These are phyloP conservation scores for Campoletis raptor DNA, from an alignment of 2,888 invertebrate species.

Conservation along the genomic window DNA sequence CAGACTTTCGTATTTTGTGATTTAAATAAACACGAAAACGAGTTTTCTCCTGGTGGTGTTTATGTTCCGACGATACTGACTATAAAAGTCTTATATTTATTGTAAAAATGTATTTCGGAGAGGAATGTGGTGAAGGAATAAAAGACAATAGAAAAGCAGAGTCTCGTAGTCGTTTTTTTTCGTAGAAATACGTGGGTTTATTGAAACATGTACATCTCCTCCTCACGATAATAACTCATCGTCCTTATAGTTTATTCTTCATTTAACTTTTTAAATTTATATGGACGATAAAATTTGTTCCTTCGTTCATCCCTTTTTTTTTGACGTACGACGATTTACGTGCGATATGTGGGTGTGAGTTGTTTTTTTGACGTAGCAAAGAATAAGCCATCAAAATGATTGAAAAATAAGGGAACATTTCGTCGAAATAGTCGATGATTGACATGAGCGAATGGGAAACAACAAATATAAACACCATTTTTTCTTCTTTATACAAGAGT, in stretches of 20 bases:
- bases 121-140: slow-evolving; percentile 46
- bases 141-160: slow-evolving; percentile 20
- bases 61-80: neutral
- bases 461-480: slow-evolving; percentile 31
- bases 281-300: slow-evolving; percentile 66
- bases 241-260: slow-evolving; percentile 68
- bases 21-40: neutral
- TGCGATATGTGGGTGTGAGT: slow-evolving; percentile 21
- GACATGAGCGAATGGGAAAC: slow-evolving; percentile 30
- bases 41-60: neutral
- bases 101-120: neutral
- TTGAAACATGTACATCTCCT: slow-evolving; percentile 83
- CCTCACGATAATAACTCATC: slow-evolving; percentile 73
- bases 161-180: slow-evolving; percentile 68
- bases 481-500: slow-evolving; percentile 34
- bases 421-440: slow-evolving; percentile 36
- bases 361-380: slow-evolving; percentile 33
- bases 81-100: neutral
- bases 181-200: slow-evolving; percentile 84
- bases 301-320: slow-evolving; percentile 55
- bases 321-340: slow-evolving; percentile 49
- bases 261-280: slow-evolving; percentile 59
- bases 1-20: neutral
- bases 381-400: slow-evolving; percentile 52
- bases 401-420: slow-evolving; percentile 36